Conservation (phyloP, 2,888 invertebrate genomes). For the Microchrysa polita region DNA sequence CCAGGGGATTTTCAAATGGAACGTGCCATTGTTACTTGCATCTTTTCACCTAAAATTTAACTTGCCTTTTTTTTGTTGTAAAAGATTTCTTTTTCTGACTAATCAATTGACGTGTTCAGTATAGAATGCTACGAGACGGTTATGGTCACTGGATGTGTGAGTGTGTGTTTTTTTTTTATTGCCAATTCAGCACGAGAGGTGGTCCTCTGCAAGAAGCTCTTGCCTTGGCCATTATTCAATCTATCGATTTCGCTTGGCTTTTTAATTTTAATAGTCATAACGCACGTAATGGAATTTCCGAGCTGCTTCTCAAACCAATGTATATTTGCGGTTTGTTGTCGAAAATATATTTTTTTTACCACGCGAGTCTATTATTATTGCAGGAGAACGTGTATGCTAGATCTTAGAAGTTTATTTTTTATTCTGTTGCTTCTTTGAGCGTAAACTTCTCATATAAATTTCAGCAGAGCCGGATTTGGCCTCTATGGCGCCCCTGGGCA, state of each 20-base stretch:
- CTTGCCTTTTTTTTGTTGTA: too few relatives aligned
- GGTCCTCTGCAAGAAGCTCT: background rate
- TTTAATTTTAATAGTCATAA: conserved; percentile 38
- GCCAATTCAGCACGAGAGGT: conserved; percentile 26
- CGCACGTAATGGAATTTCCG: conserved; percentile 42
- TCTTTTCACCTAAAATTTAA: too few relatives aligned
- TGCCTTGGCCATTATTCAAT: background rate
- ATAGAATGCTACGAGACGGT: too few relatives aligned
- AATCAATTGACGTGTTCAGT: too few relatives aligned
- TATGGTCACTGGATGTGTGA: conserved; percentile 10
- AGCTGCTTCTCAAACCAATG: conserved; percentile 10
- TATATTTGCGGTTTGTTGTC: conserved; percentile 4
- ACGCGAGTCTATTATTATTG: background rate
- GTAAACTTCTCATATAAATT: too few relatives aligned
- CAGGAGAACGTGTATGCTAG: background rate
- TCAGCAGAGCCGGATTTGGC: too few relatives aligned
- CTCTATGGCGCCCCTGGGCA: too few relatives aligned
- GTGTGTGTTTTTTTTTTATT: conserved; percentile 19
- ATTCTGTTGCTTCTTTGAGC: too few relatives aligned
- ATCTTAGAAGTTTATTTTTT: background rate
- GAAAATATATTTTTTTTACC: conserved; percentile 17
- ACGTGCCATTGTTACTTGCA: too few relatives aligned
- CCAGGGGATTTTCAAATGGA: conserved; percentile 16
- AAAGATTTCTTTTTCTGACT: too few relatives aligned
- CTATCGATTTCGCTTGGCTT: conserved; percentile 9